These are phyloP conservation scores for Zaprionus camerounensis DNA, from an alignment of 1,140 invertebrate species.

Conservation along the genomic window DNA sequence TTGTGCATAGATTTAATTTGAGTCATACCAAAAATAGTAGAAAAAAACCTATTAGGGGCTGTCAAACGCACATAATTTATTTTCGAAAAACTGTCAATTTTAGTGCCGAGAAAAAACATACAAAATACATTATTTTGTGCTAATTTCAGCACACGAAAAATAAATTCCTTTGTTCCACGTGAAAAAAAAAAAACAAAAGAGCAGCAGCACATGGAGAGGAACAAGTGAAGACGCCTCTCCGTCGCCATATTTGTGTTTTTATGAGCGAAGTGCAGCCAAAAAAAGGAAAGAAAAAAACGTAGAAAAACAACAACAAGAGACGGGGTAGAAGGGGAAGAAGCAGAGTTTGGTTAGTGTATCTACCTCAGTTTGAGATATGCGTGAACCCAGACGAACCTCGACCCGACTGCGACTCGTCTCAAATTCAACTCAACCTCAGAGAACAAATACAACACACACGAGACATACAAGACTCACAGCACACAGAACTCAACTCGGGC, in stretches of 20 bases:
- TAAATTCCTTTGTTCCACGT: conserved; percentile 25
- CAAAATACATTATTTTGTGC: conserved; percentile 16
- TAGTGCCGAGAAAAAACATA: neutral
- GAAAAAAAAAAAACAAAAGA: conserved; percentile 22
- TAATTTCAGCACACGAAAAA: conserved; percentile 13
- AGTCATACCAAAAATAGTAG: neutral
- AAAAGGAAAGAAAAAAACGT: conserved; percentile 24
- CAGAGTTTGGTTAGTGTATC: conserved; percentile 26
- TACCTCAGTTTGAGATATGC: conserved; percentile 25
- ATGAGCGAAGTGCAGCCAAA: conserved; percentile 34
- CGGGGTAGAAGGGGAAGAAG: conserved; percentile 4
- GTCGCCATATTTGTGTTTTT: conserved; percentile 46
- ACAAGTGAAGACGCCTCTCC: conserved; percentile 31
- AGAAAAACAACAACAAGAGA: conserved; percentile 8
- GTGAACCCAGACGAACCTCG: conserved; percentile 42
- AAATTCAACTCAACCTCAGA: conserved; percentile 2
- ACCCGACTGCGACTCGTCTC: conserved; percentile 17
- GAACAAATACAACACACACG: too few species aligned
- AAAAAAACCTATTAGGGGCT: conserved; percentile 18
- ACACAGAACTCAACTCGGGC: too few species aligned
- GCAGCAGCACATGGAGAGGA: conserved; percentile 36
- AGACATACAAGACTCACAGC: too few species aligned
- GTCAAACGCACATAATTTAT: conserved; percentile 14
- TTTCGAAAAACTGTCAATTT: conserved; percentile 27
- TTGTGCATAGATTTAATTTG: conserved; percentile 1